Base-by-base conservation (phyloP, 1,140 invertebrate species). In the Thaumatotibia leucotreta region DNA sequence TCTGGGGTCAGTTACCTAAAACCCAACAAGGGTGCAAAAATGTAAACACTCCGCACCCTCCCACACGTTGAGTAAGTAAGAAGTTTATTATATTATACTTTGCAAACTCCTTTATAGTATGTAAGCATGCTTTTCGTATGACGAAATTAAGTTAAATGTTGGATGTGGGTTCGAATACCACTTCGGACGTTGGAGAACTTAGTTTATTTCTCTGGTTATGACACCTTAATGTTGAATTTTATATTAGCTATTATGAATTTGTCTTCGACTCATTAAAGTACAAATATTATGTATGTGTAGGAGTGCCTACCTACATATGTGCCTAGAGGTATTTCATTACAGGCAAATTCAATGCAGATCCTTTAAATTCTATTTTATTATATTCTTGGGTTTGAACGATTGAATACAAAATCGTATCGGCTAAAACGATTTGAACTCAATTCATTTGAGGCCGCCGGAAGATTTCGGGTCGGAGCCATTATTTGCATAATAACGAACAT, bases 401-500 rank as follows among this genome's bases (percentile, higher is more conserved):
- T 2, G n/a, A 29, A 58, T 58, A 58, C 52, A 58, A 58, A 58
- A 58, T 58, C n/a, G 10, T 27, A 29, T 58, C 52, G 29, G 24
- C 52, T 31, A 49, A 58, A 11, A 58, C 24, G 52, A 58, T 58
- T 58, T 31, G 24, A 23, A n/a, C 9, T 14, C 39, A 49, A 49
- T 58, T 31, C 52, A 5, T 29, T 58, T 58, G n/a, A 58, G 52
- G n/a, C 14, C 39, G 39, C 8, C 24, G 24, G 23, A 58, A 31
- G 52, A 31, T 31, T 58, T 45, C 29, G 24, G 24, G 23, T 14
- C 5, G 52, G 52, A 14, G 27, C n/a, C 27, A 6, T 14, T 58
- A 58, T 58, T 58, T 29, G 24, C 52, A 31, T 58, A n/a, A 58
- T 58, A 58, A 58, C 23, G 52, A 31, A 29, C 24, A 29, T 27